Base-by-base conservation (phyloP, 2,113 vertebrate species). In the Centropristis striata region DNA sequence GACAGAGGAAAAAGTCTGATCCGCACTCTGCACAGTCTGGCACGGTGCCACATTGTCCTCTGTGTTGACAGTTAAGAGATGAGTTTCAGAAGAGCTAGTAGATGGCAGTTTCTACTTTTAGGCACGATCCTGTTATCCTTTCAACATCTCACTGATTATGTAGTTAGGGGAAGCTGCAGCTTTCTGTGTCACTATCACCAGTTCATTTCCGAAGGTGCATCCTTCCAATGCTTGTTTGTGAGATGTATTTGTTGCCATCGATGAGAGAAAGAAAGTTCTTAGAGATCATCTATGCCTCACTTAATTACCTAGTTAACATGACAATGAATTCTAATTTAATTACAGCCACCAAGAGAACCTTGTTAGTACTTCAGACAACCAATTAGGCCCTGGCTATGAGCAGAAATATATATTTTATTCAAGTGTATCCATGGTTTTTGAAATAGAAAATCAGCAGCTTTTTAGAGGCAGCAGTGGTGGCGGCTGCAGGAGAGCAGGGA, bases 271-370 rank as follows among this genome's bases (percentile, higher is more conserved):
- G 23, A 77, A 49, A 65, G 28, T 9, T 49, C 63, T 49, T 12
- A 32, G 63, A 49, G 51, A 81, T 84, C 68, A 57, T 70, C 70
- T 53, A 32, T 13, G 47, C 44, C 63, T 85, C 65, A 70, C 70
- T 79, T 89, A 82, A 86, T 92, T 80, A 75, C 55, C 37, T 80
- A 75, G 76, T 91, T 88, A 86, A 78, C 81, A 79, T 85, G 39
- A 91, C 86, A 92, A 90, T 78, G 44, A 54, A 27, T 84, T 87
- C 71, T 74, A 60, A 82, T 90, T 92, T 74, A 84, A 91, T 88
- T 86, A 77, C 36, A 75, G 53, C 57, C 55, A 79, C 69, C 60
- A 66, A 64, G 66, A 84, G 39, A 85, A 86, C 55, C 76, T 86
- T 78, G 68, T 84, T 81, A 78, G 74, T 75, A 53, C 63, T 76